phyloP scores from a whole-genome alignment of 2,888 invertebrate genomes.

The Conus canariensis region DNA sequence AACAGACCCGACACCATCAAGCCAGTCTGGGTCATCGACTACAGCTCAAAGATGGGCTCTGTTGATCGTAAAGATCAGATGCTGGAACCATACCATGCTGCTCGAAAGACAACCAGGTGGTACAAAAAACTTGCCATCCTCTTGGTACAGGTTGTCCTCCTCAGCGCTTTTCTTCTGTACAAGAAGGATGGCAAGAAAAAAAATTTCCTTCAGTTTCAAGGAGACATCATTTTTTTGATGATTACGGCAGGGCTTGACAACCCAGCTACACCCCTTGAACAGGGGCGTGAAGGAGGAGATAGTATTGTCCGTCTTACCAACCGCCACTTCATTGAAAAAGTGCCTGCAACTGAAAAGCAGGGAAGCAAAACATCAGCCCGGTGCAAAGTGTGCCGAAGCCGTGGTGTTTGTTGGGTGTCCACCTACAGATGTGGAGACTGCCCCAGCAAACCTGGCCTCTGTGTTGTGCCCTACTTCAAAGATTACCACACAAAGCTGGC shows the following conservation, averaged over 20 bases:
- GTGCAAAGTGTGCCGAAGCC: neutral
- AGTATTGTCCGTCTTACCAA: neutral
- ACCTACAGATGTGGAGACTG: neutral
- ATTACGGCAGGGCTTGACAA: neutral
- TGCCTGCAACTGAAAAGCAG: neutral
- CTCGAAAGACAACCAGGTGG: too few relatives aligned
- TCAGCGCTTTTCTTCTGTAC: too few relatives aligned
- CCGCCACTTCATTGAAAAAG: neutral
- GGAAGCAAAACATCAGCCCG: neutral
- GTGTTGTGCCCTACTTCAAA: neutral
- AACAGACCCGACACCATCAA: too few relatives aligned
- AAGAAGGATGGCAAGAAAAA: too few relatives aligned
- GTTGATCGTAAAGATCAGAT: too few relatives aligned
- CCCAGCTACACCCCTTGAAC: neutral
- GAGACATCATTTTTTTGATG: neutral
- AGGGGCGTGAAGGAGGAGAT: neutral
- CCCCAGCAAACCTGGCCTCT: slow-evolving; percentile 20
- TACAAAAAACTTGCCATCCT: too few relatives aligned
- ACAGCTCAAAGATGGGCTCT: too few relatives aligned
- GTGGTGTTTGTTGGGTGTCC: neutral
- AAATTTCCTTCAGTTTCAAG: neutral
- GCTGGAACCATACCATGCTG: too few relatives aligned
- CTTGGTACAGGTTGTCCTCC: too few relatives aligned
- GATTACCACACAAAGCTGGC: slow-evolving; percentile 8
- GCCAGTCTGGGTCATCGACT: too few relatives aligned